Evolutionary conservation across 2,888 invertebrate species (phyloP), one percentile per base, ranked within the genome.

Genomic region (Parnassius smintheus): DNA sequence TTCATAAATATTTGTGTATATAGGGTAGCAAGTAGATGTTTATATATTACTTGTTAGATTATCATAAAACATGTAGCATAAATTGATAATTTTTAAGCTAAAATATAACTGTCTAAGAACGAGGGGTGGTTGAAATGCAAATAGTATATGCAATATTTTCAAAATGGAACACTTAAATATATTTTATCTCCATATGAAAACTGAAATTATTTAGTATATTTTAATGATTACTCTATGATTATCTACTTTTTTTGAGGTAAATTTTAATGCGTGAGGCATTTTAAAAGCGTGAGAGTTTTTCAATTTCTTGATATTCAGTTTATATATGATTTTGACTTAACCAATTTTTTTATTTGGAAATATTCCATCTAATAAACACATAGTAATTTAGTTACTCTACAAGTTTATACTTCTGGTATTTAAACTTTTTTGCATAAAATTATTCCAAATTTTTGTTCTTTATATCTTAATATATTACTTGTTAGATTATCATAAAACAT

Each of bases 11-110:
- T 13, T n/a, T 49, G 41, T 49, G 44, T 13, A 48, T 55, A 35
- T 45, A 44, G 9, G 9, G 56, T 57, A 25, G 41, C 13, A 13
- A 50, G 41, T 56, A 45, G 25, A 12, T 13, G 35, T 52, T 25
- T 12, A 13, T 18, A 35, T 9, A 9, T 46, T 56, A 46, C 2
- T 9, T n/a, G 11, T 42, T 48, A 35, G 13, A 42, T 8, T 49
- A 49, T 61, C 8, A 53, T 62, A 53, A 61, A 62, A 53, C 35
- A 12, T 57, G 56, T 54, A 63, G 58, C 56, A 45, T 65, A 68
- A 56, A 46, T 44, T 57, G 53, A 50, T 44, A 54, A 64, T 46
- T 41, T 59, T 10, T 59, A 59, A 57, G 59, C 48, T 54, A 48
- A 48, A 54, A 53, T 42, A 13, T 53, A 35, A 11, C 35, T 59